These are phyloP conservation scores for Canis aureus DNA, from an alignment of 2,113 vertebrate species.

Conservation along the genomic window DNA sequence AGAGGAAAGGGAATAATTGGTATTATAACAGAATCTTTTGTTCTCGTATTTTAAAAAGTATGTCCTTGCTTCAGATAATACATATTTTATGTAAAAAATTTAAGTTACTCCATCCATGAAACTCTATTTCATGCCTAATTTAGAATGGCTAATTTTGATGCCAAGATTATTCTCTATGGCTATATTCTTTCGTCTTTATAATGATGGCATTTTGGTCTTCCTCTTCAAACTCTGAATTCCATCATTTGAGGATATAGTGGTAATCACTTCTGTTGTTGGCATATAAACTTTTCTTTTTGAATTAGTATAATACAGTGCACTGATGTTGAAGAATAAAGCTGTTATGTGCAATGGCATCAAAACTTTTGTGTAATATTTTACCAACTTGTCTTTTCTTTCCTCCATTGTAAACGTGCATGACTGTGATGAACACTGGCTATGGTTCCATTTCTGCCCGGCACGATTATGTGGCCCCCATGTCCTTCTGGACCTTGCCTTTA, in stretches of 20 bases:
- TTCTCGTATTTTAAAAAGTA: neutral
- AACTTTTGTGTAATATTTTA: neutral
- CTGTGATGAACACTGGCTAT: neutral
- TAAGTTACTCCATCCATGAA: constrained; percentile 69
- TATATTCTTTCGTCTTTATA: neutral
- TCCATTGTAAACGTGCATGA: neutral
- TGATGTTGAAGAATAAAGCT: neutral
- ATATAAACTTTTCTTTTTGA: neutral
- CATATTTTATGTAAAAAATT: constrained; percentile 26
- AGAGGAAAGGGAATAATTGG: neutral
- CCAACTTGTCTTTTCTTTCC: neutral
- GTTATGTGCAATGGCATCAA: neutral
- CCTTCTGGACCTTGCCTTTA: constrained; percentile 54
- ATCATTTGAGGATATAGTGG: neutral
- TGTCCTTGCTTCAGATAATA: constrained; percentile 59
- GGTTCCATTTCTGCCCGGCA: neutral
- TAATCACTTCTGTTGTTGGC: neutral
- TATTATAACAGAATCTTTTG: neutral
- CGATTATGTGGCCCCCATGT: neutral
- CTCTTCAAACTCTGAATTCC: constrained; percentile 49
- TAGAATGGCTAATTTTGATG: constrained; percentile 56
- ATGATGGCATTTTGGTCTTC: neutral
- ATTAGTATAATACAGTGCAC: neutral
- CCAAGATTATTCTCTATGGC: neutral
- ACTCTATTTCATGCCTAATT: constrained; percentile 72